Base-by-base conservation (phyloP, 1,140 invertebrate species). In the Drosophila teissieri region DNA sequence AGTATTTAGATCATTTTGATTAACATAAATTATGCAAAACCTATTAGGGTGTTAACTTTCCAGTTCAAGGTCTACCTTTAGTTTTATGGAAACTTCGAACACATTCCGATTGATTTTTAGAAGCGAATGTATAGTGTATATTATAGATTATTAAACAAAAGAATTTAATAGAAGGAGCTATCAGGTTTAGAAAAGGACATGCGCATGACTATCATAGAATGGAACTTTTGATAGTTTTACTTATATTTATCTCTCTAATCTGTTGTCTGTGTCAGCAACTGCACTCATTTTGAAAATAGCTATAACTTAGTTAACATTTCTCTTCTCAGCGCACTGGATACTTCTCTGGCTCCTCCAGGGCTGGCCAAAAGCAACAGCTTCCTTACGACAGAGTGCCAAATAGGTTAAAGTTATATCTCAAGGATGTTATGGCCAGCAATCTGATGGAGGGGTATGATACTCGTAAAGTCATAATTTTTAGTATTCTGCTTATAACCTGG, bases 341-440 rank as follows among this genome's bases (percentile, higher is more conserved):
- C 54, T 91, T 91, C 37, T 76, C 90, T 17, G 79, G 90, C 17
- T 69, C 37, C 39, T 69, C 81, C 11, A 68, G 76, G 6, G 56
- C 53, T 3, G 61, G 70, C 19, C 90, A 88, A 61, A 75, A 70
- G 58, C 68, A 48, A 44, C 91, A 93, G 77, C 79, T 81, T 78
- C 82, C 93, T 73, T 95, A 94, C 86, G 93, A 94, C 58, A 92
- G 93, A 82, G 94, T 95, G 81, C 95, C 95, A 85, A 93, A 93
- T 73, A 93, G 94, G 78, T 93, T 95, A 76, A 93, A 94, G 46
- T 94, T 94, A 76, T 94, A 94, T 78, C 93, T 95, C 51, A 94
- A 94, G 92, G 94, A 95, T 61, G 94, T 80, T 92, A 93, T 75
- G 93, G 93, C 68, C 52, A 92, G 73, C 52, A 92, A 76, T 72